Conservation (phyloP, 2,888 invertebrate species). For the Pheosia tremula region DNA sequence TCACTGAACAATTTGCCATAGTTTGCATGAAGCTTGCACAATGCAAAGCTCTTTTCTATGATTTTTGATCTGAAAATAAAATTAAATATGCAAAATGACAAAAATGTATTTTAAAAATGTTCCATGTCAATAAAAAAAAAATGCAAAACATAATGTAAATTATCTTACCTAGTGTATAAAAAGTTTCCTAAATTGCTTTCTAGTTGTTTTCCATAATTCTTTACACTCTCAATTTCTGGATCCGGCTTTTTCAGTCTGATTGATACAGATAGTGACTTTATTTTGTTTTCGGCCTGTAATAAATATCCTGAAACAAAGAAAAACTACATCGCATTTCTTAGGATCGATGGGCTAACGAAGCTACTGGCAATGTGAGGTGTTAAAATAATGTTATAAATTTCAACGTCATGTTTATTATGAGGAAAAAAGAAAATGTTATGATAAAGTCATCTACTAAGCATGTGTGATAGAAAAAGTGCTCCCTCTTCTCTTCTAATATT, state of each 20-base stretch:
- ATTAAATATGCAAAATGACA: neutral
- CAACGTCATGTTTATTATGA: too few species aligned
- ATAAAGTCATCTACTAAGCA: too few species aligned
- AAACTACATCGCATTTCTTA: too few species aligned
- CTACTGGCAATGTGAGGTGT: too few species aligned
- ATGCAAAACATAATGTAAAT: too few species aligned
- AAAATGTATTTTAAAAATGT: too few species aligned
- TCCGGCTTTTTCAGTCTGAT: conserved; percentile 90
- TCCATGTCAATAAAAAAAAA: too few species aligned
- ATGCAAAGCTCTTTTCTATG: conserved; percentile 90
- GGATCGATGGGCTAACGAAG: too few species aligned
- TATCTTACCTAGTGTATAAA: conserved; percentile 78
- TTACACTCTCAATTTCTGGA: conserved; percentile 89
- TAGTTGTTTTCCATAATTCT: conserved; percentile 90
- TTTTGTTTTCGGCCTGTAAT: conserved; percentile 90
- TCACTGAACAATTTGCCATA: conserved; percentile 93
- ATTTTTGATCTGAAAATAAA: conserved; percentile 84
- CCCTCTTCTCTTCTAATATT: too few species aligned
- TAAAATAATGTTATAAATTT: too few species aligned
- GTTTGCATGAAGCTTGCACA: conserved; percentile 92
- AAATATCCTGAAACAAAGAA: conserved; percentile 84
- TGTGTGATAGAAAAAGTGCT: too few species aligned
- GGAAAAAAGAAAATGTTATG: too few species aligned
- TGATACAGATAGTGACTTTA: conserved; percentile 90
- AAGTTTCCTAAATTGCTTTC: conserved; percentile 86